Conservation (phyloP, 2,888 invertebrate genomes). For the Dusona sp. region DNA sequence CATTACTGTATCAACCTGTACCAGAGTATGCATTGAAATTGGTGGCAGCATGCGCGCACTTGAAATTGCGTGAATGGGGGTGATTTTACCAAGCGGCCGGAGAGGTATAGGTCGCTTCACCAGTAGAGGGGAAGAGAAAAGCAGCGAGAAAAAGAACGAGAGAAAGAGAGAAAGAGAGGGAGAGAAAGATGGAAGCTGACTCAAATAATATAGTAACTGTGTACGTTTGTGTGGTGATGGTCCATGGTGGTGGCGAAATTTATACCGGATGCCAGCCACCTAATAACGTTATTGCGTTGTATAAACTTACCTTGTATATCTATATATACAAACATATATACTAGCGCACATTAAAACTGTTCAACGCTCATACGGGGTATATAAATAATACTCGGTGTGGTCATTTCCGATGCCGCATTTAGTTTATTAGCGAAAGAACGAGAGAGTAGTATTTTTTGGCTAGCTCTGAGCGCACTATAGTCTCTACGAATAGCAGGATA, state of each 20-base stretch:
- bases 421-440: constrained; percentile 80
- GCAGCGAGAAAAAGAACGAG: constrained; percentile 2
- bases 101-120: constrained; percentile 47
- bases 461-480: constrained; percentile 64
- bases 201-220: constrained; percentile 28
- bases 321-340: constrained; percentile 36
- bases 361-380: constrained; percentile 75
- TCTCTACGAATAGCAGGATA: constrained; percentile 77
- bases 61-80: constrained; percentile 41
- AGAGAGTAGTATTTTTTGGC: constrained; percentile 71
- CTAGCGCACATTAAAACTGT: constrained; percentile 79
- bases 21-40: constrained; percentile 38
- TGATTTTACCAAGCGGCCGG: constrained; percentile 37
- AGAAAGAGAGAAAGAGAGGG: constrained; percentile 22
- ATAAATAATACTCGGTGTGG: constrained; percentile 81
- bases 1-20: constrained; percentile 45
- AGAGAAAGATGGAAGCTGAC: constrained; percentile 17
- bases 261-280: constrained; percentile 83
- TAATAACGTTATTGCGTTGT: constrained; percentile 83
- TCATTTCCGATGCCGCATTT: constrained; percentile 83
- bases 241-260: constrained; percentile 78
- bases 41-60: constrained; percentile 58
- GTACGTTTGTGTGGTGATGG: constrained; percentile 56
- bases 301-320: constrained; percentile 75
- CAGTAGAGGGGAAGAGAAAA: constrained; percentile 7